These are phyloP conservation scores for Zaprionus lachaisei DNA, from an alignment of 1,140 invertebrate genomes.

Conservation along the genomic window DNA sequence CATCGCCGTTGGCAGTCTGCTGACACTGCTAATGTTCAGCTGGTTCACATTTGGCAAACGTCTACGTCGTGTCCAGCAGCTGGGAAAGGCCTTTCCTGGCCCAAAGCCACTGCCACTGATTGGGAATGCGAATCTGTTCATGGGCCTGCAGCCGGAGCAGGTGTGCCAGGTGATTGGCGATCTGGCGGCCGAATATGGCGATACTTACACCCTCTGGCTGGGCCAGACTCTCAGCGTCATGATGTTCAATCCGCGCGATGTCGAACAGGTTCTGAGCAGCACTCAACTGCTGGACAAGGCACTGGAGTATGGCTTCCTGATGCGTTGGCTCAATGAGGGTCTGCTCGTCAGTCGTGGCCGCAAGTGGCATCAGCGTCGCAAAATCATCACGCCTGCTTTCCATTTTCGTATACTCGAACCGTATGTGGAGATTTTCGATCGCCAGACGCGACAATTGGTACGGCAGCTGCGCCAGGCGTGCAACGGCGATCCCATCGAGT, in stretches of 20 bases:
- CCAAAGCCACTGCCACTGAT: constrained; percentile 55
- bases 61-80: constrained; percentile 20
- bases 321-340: constrained; percentile 90
- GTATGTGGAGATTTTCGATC: constrained; percentile 90
- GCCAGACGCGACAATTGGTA: constrained; percentile 87
- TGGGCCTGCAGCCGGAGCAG: constrained; percentile 49
- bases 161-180: constrained; percentile 38
- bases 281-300: constrained; percentile 68
- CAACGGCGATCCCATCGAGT: constrained; percentile 83
- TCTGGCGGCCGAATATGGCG: constrained; percentile 45
- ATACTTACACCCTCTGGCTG: constrained; percentile 64
- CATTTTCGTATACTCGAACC: constrained; percentile 93
- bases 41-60: constrained; percentile 23
- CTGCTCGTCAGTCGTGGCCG: constrained; percentile 87
- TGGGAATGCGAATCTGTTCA: constrained; percentile 63
- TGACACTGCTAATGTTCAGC: constrained; percentile 22
- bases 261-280: constrained; percentile 59
- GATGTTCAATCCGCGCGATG: constrained; percentile 60
- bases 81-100: constrained; percentile 37
- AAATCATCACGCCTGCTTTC: constrained; percentile 93
- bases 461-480: constrained; percentile 82
- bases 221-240: constrained; percentile 65
- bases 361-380: constrained; percentile 91
- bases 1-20: constrained; percentile 14
- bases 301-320: constrained; percentile 87